Percentiles rank a stretch among this genome's conserved stretches.
Evolutionary conservation across 2,888 invertebrate species (phyloP).

Genomic region (Limenitis camilla): DNA sequence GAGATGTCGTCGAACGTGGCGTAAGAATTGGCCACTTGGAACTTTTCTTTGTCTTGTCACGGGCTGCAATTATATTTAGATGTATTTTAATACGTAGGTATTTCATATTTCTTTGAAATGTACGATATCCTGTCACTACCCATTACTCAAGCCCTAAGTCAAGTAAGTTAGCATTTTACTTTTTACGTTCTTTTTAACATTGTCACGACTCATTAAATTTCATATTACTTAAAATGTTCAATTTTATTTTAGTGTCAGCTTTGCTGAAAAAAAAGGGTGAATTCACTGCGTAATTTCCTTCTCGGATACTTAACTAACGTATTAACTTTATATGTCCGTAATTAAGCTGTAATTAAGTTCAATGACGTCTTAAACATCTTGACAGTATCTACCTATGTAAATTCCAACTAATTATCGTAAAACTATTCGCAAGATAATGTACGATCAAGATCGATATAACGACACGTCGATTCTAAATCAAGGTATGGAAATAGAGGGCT

Average conservation of each 20-base stretch:
- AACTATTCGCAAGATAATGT: too few species aligned
- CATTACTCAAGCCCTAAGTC: too few species aligned
- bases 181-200: not conserved
- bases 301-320: constrained; percentile 66
- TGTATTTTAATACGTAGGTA: constrained; percentile 4
- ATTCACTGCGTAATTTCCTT: constrained; percentile 58
- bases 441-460: too few species aligned
- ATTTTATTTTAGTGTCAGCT: not conserved
- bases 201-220: too few species aligned
- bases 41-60: constrained; percentile 30
- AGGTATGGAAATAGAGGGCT: not conserved
- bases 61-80: constrained; percentile 9
- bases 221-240: not conserved
- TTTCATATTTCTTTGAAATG: constrained; percentile 13
- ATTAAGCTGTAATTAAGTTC: constrained; percentile 42
- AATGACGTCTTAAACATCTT: constrained; percentile 14
- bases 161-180: not conserved
- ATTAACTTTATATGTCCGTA: constrained; percentile 57
- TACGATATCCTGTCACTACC: constrained; percentile 3
- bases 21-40: constrained; percentile 42
- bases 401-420: too few species aligned
- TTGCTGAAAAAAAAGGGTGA: constrained; percentile 19
- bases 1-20: constrained; percentile 45
- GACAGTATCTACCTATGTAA: too few species aligned
- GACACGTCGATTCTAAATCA: not conserved